Conservation (phyloP, 2,888 invertebrate species). For the Parelbella ahira region DNA sequence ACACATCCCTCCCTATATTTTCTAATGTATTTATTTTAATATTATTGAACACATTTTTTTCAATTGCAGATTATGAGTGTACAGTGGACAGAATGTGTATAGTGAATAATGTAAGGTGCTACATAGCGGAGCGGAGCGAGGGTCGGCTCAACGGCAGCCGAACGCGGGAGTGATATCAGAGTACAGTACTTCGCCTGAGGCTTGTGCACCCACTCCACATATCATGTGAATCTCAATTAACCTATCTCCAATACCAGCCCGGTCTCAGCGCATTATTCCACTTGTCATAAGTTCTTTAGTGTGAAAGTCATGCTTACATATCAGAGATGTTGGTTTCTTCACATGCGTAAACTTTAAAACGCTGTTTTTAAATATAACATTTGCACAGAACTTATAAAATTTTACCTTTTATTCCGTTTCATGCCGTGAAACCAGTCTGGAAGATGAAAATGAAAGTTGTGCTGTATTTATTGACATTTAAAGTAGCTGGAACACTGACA, state of each 20-base stretch:
- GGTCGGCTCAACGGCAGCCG: constrained; percentile 20
- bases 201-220: constrained; percentile 20
- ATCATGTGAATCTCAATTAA: constrained; percentile 18
- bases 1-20: no score
- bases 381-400: constrained; percentile 9
- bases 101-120: constrained; percentile 73
- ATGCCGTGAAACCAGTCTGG: not conserved
- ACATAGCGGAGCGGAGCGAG: constrained; percentile 49
- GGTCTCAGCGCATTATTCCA: constrained; percentile 3
- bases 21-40: no score
- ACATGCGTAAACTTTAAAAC: constrained; percentile 9
- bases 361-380: not conserved
- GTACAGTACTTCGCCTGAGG: constrained; percentile 10
- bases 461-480: constrained; percentile 10
- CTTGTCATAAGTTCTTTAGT: not conserved
- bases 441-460: constrained; percentile 7
- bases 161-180: constrained; percentile 20
- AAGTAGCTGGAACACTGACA: constrained; percentile 1
- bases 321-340: constrained; percentile 9
- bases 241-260: constrained; percentile 2
- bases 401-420: constrained; percentile 3
- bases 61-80: constrained; percentile 40
- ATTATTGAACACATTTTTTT: no score
- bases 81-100: constrained; percentile 61
- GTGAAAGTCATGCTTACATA: constrained; percentile 19